Evolutionary conservation across 2,888 invertebrate species (phyloP).

Genomic region (Caenorhabditis sp.): DNA sequence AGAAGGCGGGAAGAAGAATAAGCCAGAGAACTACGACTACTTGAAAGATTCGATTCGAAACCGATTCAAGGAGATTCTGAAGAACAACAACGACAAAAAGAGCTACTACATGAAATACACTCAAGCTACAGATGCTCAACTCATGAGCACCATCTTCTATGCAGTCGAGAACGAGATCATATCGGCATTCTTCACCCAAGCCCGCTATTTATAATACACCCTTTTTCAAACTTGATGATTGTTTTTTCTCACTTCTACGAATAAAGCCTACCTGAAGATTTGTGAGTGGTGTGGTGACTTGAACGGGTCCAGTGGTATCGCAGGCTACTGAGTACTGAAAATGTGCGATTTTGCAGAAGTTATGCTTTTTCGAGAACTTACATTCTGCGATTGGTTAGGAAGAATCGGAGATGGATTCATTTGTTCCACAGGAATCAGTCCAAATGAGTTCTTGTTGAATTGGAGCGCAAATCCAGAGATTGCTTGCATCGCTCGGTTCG

Average conservation of each 20-base stretch:
- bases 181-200: constrained; percentile 59
- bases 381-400: constrained; percentile 89
- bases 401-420: constrained; percentile 91
- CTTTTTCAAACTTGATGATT: constrained; percentile 1
- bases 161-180: constrained; percentile 78
- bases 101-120: constrained; percentile 75
- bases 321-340: constrained; percentile 87
- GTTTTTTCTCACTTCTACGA: not conserved
- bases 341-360: not conserved
- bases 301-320: constrained; percentile 92
- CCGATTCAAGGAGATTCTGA: constrained; percentile 67
- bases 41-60: constrained; percentile 67
- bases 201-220: constrained; percentile 47
- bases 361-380: constrained; percentile 24
- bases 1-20: constrained; percentile 58
- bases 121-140: constrained; percentile 79
- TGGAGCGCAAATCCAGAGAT: constrained; percentile 98
- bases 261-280: constrained; percentile 89
- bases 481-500: constrained; percentile 97
- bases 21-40: constrained; percentile 63
- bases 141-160: constrained; percentile 80
- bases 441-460: constrained; percentile 96
- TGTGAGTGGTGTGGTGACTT: constrained; percentile 97
- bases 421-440: constrained; percentile 91
- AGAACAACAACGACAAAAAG: constrained; percentile 66